These are phyloP conservation scores for Leptinotarsa rubiginosa DNA, from an alignment of 2,888 invertebrate genomes.

Conservation along the genomic window DNA sequence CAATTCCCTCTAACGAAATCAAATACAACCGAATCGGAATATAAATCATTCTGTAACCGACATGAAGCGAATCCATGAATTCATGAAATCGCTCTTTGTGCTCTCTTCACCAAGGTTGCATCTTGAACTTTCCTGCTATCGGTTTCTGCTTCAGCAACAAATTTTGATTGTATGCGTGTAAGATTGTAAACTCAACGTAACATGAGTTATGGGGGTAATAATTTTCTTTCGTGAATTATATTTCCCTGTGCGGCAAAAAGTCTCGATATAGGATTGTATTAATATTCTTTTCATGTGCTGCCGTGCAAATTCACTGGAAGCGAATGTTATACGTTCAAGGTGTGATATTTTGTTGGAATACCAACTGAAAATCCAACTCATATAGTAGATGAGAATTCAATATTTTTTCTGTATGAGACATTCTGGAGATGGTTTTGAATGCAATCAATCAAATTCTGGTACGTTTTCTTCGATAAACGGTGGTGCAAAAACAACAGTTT, in stretches of 20 bases:
- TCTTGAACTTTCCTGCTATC: not conserved
- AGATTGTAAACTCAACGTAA: not conserved
- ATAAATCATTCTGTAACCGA: slow-evolving; percentile 7
- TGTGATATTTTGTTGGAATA: not conserved
- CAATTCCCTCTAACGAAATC: not conserved
- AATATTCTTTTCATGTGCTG: not conserved
- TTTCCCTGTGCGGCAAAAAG: not conserved
- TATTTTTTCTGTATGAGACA: too few relatives aligned
- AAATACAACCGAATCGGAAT: slow-evolving; percentile 1
- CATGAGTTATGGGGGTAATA: not conserved
- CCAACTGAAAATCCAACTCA: not conserved
- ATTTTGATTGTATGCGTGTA: not conserved
- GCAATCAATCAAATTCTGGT: too few relatives aligned
- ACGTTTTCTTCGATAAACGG: too few relatives aligned
- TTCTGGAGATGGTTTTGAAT: too few relatives aligned
- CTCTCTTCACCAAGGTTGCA: not conserved
- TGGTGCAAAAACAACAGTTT: too few relatives aligned
- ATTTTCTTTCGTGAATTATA: not conserved
- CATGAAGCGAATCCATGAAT: slow-evolving; percentile 2
- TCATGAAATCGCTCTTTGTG: not conserved
- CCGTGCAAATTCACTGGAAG: not conserved
- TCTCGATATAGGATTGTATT: not conserved
- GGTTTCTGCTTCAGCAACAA: not conserved
- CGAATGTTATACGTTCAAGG: not conserved
- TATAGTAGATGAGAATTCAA: too few relatives aligned